Evolutionary conservation across 1,140 invertebrate genomes (phyloP).

Genomic region (Orchesella cincta): DNA sequence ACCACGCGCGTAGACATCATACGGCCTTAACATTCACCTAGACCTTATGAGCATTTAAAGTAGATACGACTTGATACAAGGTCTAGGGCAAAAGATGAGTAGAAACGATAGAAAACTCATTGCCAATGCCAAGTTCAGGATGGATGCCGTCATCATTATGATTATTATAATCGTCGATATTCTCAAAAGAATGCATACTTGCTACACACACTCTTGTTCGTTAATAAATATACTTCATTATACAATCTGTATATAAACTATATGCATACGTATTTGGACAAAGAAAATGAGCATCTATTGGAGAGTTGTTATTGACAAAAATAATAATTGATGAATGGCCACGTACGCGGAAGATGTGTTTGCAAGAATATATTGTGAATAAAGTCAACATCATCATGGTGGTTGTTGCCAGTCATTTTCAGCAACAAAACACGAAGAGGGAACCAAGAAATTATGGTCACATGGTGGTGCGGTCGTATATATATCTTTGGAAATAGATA

Average conservation of each 20-base stretch:
- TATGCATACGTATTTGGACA: background rate
- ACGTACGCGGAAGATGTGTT: constrained; percentile 23
- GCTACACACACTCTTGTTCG: background rate
- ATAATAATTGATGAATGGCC: constrained; percentile 21
- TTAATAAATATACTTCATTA: background rate
- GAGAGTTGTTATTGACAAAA: background rate
- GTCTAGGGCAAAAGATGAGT: background rate
- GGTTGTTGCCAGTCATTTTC: too few species aligned
- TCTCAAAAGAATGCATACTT: too few species aligned
- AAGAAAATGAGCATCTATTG: constrained; percentile 1
- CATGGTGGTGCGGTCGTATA: too few species aligned
- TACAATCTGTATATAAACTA: background rate
- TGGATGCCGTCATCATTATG: constrained; percentile 1
- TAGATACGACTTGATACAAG: constrained; percentile 16
- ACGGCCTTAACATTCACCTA: constrained; percentile 28
- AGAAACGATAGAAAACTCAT: constrained; percentile 9
- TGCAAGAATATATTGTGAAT: background rate
- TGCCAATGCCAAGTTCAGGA: constrained; percentile 24
- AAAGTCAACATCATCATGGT: background rate
- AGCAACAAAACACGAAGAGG: too few species aligned
- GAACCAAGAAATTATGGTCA: too few species aligned
- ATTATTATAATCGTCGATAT: constrained; percentile 3
- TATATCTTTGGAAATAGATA: too few species aligned
- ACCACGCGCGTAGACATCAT: too few species aligned
- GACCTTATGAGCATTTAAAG: constrained; percentile 23